A percentile compares a stretch with the other conserved stretches of the same genome.
Evolutionary conservation across 2,888 invertebrate species (phyloP).

Genomic region (Eurytoma californica): DNA sequence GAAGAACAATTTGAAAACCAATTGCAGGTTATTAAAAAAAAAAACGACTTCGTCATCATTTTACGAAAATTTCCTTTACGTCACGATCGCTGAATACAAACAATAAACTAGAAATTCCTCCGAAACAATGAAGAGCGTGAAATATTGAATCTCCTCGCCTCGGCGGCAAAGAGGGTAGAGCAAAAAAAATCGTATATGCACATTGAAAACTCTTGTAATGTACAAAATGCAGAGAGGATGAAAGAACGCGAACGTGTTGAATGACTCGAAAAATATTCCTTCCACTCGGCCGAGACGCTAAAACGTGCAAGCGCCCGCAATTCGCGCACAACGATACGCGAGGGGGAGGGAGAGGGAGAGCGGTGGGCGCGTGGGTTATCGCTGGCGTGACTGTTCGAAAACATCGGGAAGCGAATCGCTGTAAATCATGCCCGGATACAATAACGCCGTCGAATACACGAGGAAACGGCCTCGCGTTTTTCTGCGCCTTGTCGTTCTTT

Average conservation of each 20-base stretch:
- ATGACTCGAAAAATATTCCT: slow-evolving; percentile 43
- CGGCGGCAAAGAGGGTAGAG: too few species aligned
- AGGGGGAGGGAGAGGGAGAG: not conserved
- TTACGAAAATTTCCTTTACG: too few species aligned
- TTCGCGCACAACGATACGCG: slow-evolving; percentile 22
- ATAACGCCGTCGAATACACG: slow-evolving; percentile 41
- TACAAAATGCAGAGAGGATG: not conserved
- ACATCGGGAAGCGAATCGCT: slow-evolving; percentile 35
- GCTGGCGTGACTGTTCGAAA: not conserved
- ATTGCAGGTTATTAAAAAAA: too few species aligned
- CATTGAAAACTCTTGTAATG: slow-evolving; percentile 3
- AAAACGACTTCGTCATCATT: too few species aligned
- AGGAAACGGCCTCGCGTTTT: slow-evolving; percentile 17
- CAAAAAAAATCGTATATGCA: not conserved
- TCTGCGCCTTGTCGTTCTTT: slow-evolving; percentile 14
- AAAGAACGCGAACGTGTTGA: slow-evolving; percentile 14
- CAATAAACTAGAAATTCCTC: too few species aligned
- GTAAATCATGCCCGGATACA: slow-evolving; percentile 46
- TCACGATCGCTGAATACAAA: too few species aligned
- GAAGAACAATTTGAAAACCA: too few species aligned
- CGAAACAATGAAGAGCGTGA: too few species aligned
- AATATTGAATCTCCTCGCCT: too few species aligned
- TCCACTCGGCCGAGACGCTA: slow-evolving; percentile 5
- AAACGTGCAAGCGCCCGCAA: slow-evolving; percentile 18
- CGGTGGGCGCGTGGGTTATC: not conserved